Evolutionary conservation across 1,140 invertebrate genomes (phyloP), one percentile per base, ranked within the genome.

Genomic region (Glomeris maerens): DNA sequence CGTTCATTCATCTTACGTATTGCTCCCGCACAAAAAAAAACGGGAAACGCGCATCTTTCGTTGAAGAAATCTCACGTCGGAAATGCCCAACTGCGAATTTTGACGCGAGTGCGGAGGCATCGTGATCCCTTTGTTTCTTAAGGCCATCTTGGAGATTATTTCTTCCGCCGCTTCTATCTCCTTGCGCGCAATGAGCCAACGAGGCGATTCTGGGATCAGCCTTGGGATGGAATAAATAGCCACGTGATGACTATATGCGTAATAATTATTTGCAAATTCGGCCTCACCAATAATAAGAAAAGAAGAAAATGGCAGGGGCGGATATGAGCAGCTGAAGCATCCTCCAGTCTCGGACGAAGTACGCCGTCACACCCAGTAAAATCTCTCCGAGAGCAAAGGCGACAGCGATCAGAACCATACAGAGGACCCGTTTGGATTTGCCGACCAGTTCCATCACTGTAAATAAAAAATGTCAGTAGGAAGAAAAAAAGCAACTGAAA

Each of bases 371-470:
- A 21, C 62, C 64, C 17, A 65, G 46, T 40, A 63, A 27, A 14
- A 57, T 42, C 45, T 62, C 60, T 10, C 66, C 66, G 17, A 65
- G 20, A 5, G 66, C 62, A 56, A 65, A 68, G 1, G 63, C 56
- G 17, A 66, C 56, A 41, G 64, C 59, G 45, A 65, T 57, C 14
- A 60, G 49, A 22, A 66, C 64, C 4, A 61, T 65, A 42, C 52
- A 55, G 2, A 53, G 52, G 10, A 62, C 57, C 20, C 64, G 51
- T 29, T 55, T 61, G 49, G 57, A 58, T 28, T 52, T 54, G 7
- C 62, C 62, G 20, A 66, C 57, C 31, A 61, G 61, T 45, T 66
- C 64, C 23, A 66, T 55, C 27, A 57, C 64, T 65, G 49, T 2
- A 36, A 49, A 49, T 40, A 29, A 27, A 39, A 47, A 54, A 25